Percentiles rank a stretch among this genome's conserved stretches.
Evolutionary conservation across 2,797 vertebrate genomes (phyloP).

Genomic region (Oreochromis grahami): DNA sequence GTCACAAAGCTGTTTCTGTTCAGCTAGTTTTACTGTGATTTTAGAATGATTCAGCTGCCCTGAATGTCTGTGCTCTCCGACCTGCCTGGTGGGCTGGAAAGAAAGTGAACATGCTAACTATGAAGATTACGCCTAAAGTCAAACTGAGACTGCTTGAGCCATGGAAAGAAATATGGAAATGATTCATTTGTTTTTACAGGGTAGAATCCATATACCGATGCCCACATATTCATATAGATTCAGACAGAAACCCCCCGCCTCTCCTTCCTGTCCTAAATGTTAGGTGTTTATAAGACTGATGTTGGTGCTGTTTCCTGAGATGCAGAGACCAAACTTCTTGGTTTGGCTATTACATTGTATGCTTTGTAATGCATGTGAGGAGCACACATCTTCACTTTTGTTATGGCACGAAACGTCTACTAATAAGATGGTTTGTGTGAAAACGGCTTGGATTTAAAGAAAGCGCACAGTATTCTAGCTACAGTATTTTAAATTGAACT

Average conservation of each 20-base stretch:
- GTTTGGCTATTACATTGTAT: not conserved
- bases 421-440: not conserved
- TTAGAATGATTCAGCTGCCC: not conserved
- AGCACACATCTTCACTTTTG: not conserved
- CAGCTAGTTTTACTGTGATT: not conserved
- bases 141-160: not conserved
- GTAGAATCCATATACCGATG: not conserved
- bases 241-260: not conserved
- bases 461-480: not conserved
- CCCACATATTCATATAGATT: not conserved
- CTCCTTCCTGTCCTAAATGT: constrained; percentile 17
- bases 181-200: not conserved
- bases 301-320: constrained; percentile 49
- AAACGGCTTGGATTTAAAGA: not conserved
- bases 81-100: not conserved
- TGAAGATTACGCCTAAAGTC: not conserved
- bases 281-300: constrained; percentile 48
- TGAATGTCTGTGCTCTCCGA: not conserved
- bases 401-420: rapidly evolving
- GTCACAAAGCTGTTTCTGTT: not conserved
- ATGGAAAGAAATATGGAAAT: constrained; percentile 19
- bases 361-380: not conserved
- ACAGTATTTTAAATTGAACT: not conserved
- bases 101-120: not conserved
- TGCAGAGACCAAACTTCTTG: not conserved